Conservation (phyloP, 2,113 vertebrate species). For the Perca flavescens region DNA sequence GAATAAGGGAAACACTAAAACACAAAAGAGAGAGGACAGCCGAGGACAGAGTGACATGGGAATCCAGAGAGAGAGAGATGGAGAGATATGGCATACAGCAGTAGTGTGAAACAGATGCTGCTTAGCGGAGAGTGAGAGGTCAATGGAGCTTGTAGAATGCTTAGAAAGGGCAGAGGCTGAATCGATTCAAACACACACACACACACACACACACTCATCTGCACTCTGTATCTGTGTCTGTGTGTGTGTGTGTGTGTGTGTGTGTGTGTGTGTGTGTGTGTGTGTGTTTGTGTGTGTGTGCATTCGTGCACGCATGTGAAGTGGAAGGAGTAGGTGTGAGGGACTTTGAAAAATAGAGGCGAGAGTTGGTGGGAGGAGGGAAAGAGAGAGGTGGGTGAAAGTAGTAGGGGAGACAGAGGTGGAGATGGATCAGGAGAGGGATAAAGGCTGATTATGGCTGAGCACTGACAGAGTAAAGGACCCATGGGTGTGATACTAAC, state of each 20-base stretch:
- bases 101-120: constrained; percentile 81
- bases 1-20: constrained; percentile 25
- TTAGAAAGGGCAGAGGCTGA: constrained; percentile 78
- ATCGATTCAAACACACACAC: constrained; percentile 69
- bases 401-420: constrained; percentile 71
- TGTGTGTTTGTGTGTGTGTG: constrained; percentile 15
- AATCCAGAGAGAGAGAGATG: constrained; percentile 56
- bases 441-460: constrained; percentile 79
- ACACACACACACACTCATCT: constrained; percentile 17
- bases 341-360: constrained; percentile 72
- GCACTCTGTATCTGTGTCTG: constrained; percentile 12
- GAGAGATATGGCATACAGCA: constrained; percentile 65
- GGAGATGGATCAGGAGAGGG: constrained; percentile 75
- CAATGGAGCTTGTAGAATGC: constrained; percentile 79
- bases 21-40: constrained; percentile 42
- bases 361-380: constrained; percentile 47
- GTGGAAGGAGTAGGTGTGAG: constrained; percentile 44
- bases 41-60: constrained; percentile 34
- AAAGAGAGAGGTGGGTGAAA: constrained; percentile 53
- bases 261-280: constrained; percentile 21
- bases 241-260: constrained; percentile 12
- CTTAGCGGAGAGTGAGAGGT: constrained; percentile 70
- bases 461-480: constrained; percentile 76
- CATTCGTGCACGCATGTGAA: not conserved
- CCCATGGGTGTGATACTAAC: constrained; percentile 62